Conservation (phyloP, 92 coral and sea anemone species). For the Isaurus tuberculatus region DNA sequence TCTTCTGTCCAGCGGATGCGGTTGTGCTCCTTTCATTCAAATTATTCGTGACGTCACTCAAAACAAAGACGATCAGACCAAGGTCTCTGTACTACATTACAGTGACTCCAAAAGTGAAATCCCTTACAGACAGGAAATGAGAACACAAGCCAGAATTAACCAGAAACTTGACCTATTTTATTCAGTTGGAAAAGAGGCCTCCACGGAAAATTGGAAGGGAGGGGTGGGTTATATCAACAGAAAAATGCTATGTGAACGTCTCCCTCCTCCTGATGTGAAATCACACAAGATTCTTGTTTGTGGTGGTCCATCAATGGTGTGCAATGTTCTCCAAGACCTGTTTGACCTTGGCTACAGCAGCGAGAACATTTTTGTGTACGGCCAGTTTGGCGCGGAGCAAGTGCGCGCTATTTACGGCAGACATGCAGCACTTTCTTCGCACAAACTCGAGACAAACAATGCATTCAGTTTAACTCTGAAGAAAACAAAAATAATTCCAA, state of each 20-base stretch:
- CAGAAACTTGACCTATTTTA: conserved; percentile 35
- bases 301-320: conserved; percentile 69
- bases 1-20: conserved; percentile 59
- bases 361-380: conserved; percentile 68
- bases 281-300: conserved; percentile 66
- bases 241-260: conserved; percentile 41
- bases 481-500: neutral
- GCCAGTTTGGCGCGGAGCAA: conserved; percentile 70
- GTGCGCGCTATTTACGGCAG: conserved; percentile 65
- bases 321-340: conserved; percentile 64
- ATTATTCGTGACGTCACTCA: conserved; percentile 59
- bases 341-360: conserved; percentile 60
- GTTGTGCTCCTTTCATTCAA: conserved; percentile 64
- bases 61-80: conserved; percentile 52
- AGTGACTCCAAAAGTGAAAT: conserved; percentile 55
- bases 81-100: conserved; percentile 42
- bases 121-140: conserved; percentile 60
- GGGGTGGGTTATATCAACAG: conserved; percentile 65
- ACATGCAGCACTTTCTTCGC: conserved; percentile 52
- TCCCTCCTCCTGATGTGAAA: conserved; percentile 56
- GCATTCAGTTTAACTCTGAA: neutral
- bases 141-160: conserved; percentile 16
- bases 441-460: conserved; percentile 9
- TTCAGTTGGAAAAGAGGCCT: conserved; percentile 52
- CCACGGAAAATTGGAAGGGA: conserved; percentile 67